Evolutionary conservation across 2,113 vertebrate genomes (phyloP).

Genomic region (Leucosticte australis): DNA sequence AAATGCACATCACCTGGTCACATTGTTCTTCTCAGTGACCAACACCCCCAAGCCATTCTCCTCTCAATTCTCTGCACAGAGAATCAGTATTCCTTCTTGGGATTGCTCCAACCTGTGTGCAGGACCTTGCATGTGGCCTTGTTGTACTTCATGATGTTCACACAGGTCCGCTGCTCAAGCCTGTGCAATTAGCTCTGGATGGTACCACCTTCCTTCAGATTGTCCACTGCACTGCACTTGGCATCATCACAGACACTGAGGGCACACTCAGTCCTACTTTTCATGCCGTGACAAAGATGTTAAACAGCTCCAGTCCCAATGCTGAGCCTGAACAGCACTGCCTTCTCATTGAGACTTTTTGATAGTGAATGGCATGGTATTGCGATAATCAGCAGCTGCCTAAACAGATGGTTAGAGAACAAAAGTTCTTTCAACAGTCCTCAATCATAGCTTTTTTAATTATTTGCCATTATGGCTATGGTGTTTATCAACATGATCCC

Average conservation of each 20-base stretch:
- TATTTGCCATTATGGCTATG: background rate
- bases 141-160: background rate
- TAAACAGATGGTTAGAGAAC: background rate
- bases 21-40: background rate
- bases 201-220: background rate
- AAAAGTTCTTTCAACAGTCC: background rate
- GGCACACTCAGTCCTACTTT: background rate
- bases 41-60: background rate
- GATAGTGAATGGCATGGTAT: background rate
- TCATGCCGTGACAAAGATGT: background rate
- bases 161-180: background rate
- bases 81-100: background rate
- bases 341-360: background rate
- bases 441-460: background rate
- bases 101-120: accelerated
- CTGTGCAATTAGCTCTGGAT: background rate
- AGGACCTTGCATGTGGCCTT: background rate
- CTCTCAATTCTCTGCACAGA: background rate
- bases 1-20: background rate
- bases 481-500: background rate
- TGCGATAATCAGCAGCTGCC: background rate
- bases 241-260: background rate
- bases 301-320: background rate
- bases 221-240: accelerated
- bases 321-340: background rate